A percentile compares a stretch with the other conserved stretches of the same genome.
Evolutionary conservation across 2,888 invertebrate genomes (phyloP).

Genomic region (Tubiluchus corallicola): DNA sequence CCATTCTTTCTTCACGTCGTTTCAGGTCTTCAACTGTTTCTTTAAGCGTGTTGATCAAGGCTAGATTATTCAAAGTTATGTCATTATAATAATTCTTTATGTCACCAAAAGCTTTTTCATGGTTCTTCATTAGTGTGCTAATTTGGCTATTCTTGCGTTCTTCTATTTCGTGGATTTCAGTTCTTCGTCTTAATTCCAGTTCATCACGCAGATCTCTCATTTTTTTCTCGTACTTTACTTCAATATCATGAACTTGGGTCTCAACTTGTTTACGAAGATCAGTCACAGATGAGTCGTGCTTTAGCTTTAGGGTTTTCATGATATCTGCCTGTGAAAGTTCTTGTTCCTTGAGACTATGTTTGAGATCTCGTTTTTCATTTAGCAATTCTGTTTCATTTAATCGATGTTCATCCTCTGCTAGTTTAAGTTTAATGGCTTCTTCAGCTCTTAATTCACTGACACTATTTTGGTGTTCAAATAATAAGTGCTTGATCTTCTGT

Average conservation of each 20-base stretch:
- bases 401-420: conserved; percentile 63
- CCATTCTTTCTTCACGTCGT: conserved; percentile 54
- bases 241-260: conserved; percentile 44
- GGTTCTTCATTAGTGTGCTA: conserved; percentile 51
- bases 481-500: conserved; percentile 77
- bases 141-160: conserved; percentile 77
- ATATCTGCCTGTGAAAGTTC: conserved; percentile 50
- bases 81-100: conserved; percentile 89
- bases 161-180: conserved; percentile 49
- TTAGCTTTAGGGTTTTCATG: conserved; percentile 46
- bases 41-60: conserved; percentile 71
- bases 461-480: conserved; percentile 73
- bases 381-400: conserved; percentile 55
- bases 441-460: conserved; percentile 67
- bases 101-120: conserved; percentile 65
- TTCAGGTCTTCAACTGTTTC: conserved; percentile 25
- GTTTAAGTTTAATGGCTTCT: too few relatives aligned
- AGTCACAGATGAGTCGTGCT: conserved; percentile 36
- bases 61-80: conserved; percentile 76
- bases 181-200: conserved; percentile 38
- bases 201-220: conserved; percentile 52
- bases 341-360: conserved; percentile 46
- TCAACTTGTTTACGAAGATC: conserved; percentile 44
- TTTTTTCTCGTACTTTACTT: conserved; percentile 51
- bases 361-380: conserved; percentile 48